Conservation (phyloP, 1,140 invertebrate genomes). For the Zelostemma sp. region DNA sequence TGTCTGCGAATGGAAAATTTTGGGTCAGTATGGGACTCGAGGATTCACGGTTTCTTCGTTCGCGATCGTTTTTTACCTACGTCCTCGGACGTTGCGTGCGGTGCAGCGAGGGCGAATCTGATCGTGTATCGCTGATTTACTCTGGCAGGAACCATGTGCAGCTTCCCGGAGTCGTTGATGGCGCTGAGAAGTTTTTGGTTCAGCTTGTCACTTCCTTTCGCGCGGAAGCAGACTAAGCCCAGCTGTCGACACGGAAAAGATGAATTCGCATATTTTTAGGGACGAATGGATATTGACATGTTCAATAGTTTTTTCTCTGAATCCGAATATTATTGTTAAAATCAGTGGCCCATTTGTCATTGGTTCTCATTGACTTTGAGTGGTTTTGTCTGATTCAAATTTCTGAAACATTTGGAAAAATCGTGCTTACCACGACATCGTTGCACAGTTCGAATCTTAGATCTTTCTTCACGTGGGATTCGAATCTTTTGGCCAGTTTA, state of each 20-base stretch:
- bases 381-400: no score
- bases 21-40: no score
- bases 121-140: conserved; percentile 94
- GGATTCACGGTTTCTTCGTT: no score
- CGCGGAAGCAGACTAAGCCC: conserved; percentile 87
- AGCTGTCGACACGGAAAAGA: no score
- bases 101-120: conserved; percentile 94
- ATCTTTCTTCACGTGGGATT: conserved; percentile 86
- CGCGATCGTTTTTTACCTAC: conserved; percentile 82
- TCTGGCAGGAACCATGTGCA: conserved; percentile 97
- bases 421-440: conserved; percentile 93
- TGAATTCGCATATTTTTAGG: no score
- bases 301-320: no score
- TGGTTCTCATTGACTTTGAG: no score
- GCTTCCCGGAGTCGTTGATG: conserved; percentile 95
- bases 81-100: conserved; percentile 89
- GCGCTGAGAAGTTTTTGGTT: conserved; percentile 95
- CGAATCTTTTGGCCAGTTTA: conserved; percentile 93
- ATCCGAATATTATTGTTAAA: no score
- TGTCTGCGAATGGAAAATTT: conserved; percentile 72
- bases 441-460: conserved; percentile 94
- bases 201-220: conserved; percentile 87
- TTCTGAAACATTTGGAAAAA: no score
- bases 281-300: no score
- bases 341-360: no score